Percentiles rank a stretch among this genome's conserved stretches.
These are phyloP conservation scores for Heliconius congener DNA, from an alignment of 1,140 invertebrate species.

Conservation along the genomic window DNA sequence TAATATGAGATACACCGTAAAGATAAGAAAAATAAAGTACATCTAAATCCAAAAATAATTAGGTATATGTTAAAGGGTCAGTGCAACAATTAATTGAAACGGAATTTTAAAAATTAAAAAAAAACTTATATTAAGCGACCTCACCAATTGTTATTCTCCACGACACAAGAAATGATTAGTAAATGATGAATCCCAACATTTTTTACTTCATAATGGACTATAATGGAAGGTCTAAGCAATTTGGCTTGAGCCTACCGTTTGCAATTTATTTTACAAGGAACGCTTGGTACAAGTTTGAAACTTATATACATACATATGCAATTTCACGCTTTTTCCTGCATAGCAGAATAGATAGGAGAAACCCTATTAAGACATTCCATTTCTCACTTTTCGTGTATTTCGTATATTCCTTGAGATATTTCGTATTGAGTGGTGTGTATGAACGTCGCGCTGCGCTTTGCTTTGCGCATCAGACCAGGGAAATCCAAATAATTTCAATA, in stretches of 20 bases:
- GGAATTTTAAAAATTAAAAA: background rate
- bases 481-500: too few relatives aligned
- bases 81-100: background rate
- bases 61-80: background rate
- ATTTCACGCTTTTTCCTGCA: too few relatives aligned
- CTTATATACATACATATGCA: background rate
- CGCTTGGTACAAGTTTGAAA: slow-evolving; percentile 42
- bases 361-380: too few relatives aligned
- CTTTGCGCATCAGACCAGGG: too few relatives aligned
- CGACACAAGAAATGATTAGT: background rate
- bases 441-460: too few relatives aligned
- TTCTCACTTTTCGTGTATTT: too few relatives aligned
- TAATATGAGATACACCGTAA: too few relatives aligned
- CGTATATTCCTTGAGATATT: too few relatives aligned
- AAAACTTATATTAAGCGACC: background rate
- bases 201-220: slow-evolving; percentile 46
- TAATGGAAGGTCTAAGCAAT: slow-evolving; percentile 74
- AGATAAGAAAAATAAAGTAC: too few relatives aligned
- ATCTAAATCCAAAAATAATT: too few relatives aligned
- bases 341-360: too few relatives aligned
- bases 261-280: slow-evolving; percentile 51
- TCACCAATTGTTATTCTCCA: background rate
- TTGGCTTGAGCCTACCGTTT: slow-evolving; percentile 57
- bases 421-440: too few relatives aligned
- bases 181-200: slow-evolving; percentile 28